Base-by-base conservation (phyloP, 2,113 vertebrate genomes). In the Anolis sagrei region DNA sequence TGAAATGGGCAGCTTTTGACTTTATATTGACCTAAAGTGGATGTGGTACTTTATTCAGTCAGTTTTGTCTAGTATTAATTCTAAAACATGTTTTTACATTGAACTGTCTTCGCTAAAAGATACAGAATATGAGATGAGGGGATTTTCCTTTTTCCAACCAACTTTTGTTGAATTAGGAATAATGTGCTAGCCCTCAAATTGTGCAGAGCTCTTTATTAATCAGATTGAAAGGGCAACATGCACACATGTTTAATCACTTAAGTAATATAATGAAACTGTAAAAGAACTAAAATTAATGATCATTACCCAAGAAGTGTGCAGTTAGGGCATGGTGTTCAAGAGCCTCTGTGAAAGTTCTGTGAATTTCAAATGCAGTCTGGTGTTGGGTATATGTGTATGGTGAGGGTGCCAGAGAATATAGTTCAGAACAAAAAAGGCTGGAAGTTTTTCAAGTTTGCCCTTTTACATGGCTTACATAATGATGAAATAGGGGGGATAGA, bases 91-190 rank as follows among this genome's bases (percentile, higher is more conserved):
- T 61, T 89, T 70, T 85, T 34, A 27, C 84, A 90, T 92, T 70
- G 14, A 90, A 75, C 82, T 87, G 88, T 93, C 93, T 89, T 95
- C 94, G 90, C 92, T 88, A 93, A 93, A 91, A 91, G 54, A 91
- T 76, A 68, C n/a, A 49, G 66, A 76, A 34, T 82, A 72, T 23
- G n/a, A n/a, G 54, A 75, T 64, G 64, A 75, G 73, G 44, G 64
- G 58, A 11, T 18, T n/a, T 32, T 44, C 10, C 18, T 62, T 39
- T 61, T 19, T 3, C 36, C n/a, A 79, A 27, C n/a, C 9, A 74
- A 29, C 44, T 64, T 48, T 29, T 49, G 2, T 86, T 80, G 77
- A n/a, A 48, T 25, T 51, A 58, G 8, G 29, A 19, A 27, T 58
- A 49, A 48, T 79, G 54, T 75, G 58, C 69, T 48, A 75, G n/a